These are phyloP conservation scores for Ctenopoma kingsleyae DNA, from an alignment of 2,797 vertebrate genomes.

Conservation along the genomic window DNA sequence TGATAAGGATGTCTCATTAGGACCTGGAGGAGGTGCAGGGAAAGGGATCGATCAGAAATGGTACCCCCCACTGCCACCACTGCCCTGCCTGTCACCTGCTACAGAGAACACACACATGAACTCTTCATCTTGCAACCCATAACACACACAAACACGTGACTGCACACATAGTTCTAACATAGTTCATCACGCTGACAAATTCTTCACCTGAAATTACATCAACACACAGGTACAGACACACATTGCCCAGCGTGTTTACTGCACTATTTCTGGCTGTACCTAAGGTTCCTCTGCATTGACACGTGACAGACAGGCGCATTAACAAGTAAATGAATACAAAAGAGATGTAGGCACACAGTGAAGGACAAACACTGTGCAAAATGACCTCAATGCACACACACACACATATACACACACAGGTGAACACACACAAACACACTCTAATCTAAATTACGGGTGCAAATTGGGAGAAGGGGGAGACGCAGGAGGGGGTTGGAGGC, in stretches of 20 bases:
- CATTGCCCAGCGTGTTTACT: constrained; percentile 12
- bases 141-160: constrained; percentile 11
- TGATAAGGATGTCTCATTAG: constrained; percentile 79
- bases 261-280: constrained; percentile 31
- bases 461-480: constrained; percentile 80
- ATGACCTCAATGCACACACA: constrained; percentile 70
- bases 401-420: constrained; percentile 11
- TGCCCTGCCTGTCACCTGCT: constrained; percentile 61
- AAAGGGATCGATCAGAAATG: constrained; percentile 81
- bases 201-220: not conserved
- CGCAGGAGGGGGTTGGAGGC: constrained; percentile 70
- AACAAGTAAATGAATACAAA: constrained; percentile 80
- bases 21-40: constrained; percentile 70
- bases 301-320: constrained; percentile 75
- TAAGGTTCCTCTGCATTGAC: constrained; percentile 62
- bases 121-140: not conserved
- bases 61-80: constrained; percentile 31
- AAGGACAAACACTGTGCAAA: constrained; percentile 74
- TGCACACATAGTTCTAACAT: not conserved
- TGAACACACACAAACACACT: constrained; percentile 64
- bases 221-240: constrained; percentile 15
- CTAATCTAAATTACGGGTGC: constrained; percentile 84
- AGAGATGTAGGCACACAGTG: constrained; percentile 77
- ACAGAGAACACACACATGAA: constrained; percentile 41
- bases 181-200: constrained; percentile 7